A percentile compares a stretch with the other conserved stretches of the same genome.
Conservation (phyloP, 1,140 invertebrate species). For the Aphaenogaster rudis region DNA sequence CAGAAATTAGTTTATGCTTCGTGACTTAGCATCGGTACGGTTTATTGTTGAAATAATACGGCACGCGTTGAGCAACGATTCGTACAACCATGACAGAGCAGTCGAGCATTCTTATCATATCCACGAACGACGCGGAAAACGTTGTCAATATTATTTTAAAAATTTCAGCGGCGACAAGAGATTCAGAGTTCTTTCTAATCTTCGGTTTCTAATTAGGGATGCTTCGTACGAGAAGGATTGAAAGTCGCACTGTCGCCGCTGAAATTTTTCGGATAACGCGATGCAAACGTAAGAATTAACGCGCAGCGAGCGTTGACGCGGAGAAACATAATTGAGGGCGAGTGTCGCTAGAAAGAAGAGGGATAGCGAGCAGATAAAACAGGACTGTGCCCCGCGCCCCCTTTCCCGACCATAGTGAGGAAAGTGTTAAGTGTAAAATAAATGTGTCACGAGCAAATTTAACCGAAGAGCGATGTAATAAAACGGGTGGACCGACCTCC, state of each 20-base stretch:
- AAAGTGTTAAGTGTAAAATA: conserved; percentile 61
- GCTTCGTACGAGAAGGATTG: not conserved
- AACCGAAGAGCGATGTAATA: conserved; percentile 54
- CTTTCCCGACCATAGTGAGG: conserved; percentile 42
- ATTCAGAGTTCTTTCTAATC: not conserved
- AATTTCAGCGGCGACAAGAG: conserved; percentile 12
- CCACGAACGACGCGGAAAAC: conserved; percentile 11
- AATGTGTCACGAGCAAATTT: conserved; percentile 59
- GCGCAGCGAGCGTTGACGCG: conserved; percentile 1
- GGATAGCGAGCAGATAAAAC: conserved; percentile 31
- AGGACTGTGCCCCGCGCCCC: conserved; percentile 19
- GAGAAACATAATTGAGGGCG: not conserved
- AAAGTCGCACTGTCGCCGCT: not conserved
- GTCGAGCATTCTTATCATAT: conserved; percentile 54
- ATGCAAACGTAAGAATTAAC: conserved; percentile 41
- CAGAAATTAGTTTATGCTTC: conserved; percentile 45
- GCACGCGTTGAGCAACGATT: conserved; percentile 26
- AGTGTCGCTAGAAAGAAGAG: not conserved
- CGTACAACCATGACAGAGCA: conserved; percentile 24
- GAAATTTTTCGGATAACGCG: conserved; percentile 22
- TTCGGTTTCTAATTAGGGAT: conserved; percentile 25
- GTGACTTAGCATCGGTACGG: conserved; percentile 34
- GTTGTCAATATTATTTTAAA: conserved; percentile 12
- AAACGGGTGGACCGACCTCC: conserved; percentile 61
- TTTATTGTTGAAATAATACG: conserved; percentile 18